A percentile compares a stretch with the other conserved stretches of the same genome.
These are phyloP conservation scores for Drosophila repleta DNA, from an alignment of 1,140 invertebrate species.

Conservation along the genomic window DNA sequence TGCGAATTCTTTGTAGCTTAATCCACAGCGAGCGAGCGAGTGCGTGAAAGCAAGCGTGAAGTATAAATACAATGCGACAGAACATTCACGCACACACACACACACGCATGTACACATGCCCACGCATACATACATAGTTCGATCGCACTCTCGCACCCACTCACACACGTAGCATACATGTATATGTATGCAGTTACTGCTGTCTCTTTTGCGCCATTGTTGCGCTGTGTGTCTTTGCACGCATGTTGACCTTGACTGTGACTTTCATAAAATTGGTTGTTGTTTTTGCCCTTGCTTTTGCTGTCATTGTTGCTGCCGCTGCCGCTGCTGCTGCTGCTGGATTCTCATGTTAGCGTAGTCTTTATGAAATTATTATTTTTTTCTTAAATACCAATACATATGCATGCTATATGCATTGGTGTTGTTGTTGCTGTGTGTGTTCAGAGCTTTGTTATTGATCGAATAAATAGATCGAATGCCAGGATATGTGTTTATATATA, in stretches of 20 bases:
- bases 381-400: constrained; percentile 14
- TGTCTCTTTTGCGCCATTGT: constrained; percentile 18
- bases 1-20: constrained; percentile 43
- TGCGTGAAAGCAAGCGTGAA: constrained; percentile 58
- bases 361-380: constrained; percentile 55
- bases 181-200: constrained; percentile 28
- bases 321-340: neutral
- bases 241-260: constrained; percentile 83
- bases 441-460: too few species aligned
- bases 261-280: constrained; percentile 80
- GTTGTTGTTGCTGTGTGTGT: too few species aligned
- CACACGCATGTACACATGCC: too few species aligned
- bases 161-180: constrained; percentile 13
- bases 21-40: constrained; percentile 28
- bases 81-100: neutral
- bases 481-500: neutral
- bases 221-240: constrained; percentile 51
- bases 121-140: constrained; percentile 11
- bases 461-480: too few species aligned
- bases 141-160: constrained; percentile 39
- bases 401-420: too few species aligned
- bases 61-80: constrained; percentile 22
- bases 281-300: constrained; percentile 33
- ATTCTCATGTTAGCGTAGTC: constrained; percentile 34
- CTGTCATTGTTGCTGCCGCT: constrained; percentile 36